Conservation (phyloP, 2,113 vertebrate genomes). For the Haemorhous mexicanus region DNA sequence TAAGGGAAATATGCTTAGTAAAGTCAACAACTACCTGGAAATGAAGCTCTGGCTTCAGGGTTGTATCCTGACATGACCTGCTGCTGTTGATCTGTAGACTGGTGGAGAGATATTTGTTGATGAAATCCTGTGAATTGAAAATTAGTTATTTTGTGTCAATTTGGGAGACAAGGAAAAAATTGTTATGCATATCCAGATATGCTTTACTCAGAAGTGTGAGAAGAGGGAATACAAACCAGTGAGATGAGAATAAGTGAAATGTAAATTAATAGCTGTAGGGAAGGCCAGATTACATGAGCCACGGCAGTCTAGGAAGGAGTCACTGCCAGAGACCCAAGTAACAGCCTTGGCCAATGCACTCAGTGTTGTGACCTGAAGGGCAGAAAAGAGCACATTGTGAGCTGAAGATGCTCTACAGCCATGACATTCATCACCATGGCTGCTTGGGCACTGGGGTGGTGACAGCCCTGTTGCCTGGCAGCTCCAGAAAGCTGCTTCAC, state of each 20-base stretch:
- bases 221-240: background rate
- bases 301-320: background rate
- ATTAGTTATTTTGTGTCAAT: background rate
- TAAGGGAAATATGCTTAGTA: background rate
- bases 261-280: background rate
- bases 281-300: background rate
- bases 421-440: background rate
- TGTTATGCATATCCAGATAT: background rate
- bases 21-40: background rate
- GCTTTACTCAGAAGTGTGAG: background rate
- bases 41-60: background rate
- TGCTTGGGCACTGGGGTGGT: background rate
- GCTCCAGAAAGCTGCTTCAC: slow-evolving; percentile 9
- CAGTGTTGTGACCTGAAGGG: background rate
- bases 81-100: background rate
- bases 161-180: background rate
- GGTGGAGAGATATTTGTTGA: background rate
- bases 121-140: background rate
- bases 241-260: background rate
- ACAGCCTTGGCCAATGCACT: background rate
- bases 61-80: background rate
- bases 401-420: background rate
- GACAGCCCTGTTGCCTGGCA: slow-evolving; percentile 24
- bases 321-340: background rate
- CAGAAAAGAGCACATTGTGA: background rate